phyloP scores from a whole-genome alignment of 2,113 vertebrate species.

The Corythoichthys intestinalis region DNA sequence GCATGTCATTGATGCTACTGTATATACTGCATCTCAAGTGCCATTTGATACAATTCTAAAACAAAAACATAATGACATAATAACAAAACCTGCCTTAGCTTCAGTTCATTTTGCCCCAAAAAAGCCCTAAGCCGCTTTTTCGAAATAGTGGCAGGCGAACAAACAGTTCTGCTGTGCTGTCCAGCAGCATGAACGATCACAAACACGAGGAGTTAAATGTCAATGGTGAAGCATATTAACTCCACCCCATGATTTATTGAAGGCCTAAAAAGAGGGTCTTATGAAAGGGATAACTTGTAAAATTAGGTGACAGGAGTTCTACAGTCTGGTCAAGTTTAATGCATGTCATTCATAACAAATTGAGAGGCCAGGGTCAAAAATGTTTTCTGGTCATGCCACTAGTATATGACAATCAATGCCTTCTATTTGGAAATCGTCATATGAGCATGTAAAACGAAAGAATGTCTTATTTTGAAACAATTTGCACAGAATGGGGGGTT shows the following conservation, averaged over 20 bases:
- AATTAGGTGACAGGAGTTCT: background rate
- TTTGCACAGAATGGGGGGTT: background rate
- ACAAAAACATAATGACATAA: no score
- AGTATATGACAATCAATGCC: background rate
- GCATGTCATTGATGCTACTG: no score
- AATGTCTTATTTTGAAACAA: background rate
- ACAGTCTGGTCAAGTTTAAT: constrained; percentile 32
- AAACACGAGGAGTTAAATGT: constrained; percentile 48
- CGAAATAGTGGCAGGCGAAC: constrained; percentile 29
- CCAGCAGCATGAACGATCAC: constrained; percentile 44
- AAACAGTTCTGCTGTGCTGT: constrained; percentile 25
- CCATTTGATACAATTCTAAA: no score
- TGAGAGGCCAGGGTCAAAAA: background rate
- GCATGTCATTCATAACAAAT: background rate
- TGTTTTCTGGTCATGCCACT: background rate
- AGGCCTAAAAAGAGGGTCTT: constrained; percentile 29
- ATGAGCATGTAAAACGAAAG: background rate
- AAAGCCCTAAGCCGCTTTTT: background rate
- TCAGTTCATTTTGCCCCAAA: no score
- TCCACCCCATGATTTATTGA: constrained; percentile 30
- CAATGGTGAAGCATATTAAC: constrained; percentile 37
- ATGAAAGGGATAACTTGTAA: constrained; percentile 25
- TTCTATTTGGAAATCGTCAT: background rate
- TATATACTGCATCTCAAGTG: no score
- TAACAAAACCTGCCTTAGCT: no score